phyloP scores from a whole-genome alignment of 2,888 invertebrate species.

The Lycaena phlaeas region DNA sequence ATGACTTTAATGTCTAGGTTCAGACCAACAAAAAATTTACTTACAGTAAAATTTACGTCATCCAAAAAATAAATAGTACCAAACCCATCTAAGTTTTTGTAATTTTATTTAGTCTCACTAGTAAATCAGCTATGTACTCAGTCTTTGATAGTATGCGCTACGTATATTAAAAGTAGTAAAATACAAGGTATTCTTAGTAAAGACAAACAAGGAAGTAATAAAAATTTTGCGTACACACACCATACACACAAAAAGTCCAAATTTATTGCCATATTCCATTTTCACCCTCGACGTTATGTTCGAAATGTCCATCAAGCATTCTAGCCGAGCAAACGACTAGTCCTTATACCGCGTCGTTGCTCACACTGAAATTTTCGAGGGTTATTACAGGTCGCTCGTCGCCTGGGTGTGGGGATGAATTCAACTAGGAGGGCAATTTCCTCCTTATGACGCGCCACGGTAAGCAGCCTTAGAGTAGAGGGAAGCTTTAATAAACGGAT shows the following conservation, averaged over 20 bases:
- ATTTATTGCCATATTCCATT: conserved; percentile 13
- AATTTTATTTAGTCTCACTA: no score
- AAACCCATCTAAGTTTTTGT: no score
- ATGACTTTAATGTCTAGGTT: no score
- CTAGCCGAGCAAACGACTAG: conserved; percentile 16
- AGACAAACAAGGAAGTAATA: conserved; percentile 1
- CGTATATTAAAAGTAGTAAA: no score
- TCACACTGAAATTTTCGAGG: conserved; percentile 46
- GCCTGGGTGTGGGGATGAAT: conserved; percentile 41
- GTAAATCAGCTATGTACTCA: no score
- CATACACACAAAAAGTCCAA: not conserved
- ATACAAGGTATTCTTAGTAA: no score
- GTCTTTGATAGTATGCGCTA: no score
- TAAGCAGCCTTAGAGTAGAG: conserved; percentile 33
- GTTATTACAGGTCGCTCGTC: conserved; percentile 43
- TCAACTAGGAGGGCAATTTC: conserved; percentile 65
- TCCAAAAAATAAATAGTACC: no score
- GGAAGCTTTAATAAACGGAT: not conserved
- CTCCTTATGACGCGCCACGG: conserved; percentile 55
- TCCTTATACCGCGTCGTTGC: conserved; percentile 26
- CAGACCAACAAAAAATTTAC: no score
- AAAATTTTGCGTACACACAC: not conserved
- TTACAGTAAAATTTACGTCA: no score
- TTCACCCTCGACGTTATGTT: conserved; percentile 17
- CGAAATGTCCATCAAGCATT: conserved; percentile 19